These are phyloP conservation scores for Boleophthalmus pectinirostris DNA, from an alignment of 2,113 vertebrate species.

Conservation along the genomic window DNA sequence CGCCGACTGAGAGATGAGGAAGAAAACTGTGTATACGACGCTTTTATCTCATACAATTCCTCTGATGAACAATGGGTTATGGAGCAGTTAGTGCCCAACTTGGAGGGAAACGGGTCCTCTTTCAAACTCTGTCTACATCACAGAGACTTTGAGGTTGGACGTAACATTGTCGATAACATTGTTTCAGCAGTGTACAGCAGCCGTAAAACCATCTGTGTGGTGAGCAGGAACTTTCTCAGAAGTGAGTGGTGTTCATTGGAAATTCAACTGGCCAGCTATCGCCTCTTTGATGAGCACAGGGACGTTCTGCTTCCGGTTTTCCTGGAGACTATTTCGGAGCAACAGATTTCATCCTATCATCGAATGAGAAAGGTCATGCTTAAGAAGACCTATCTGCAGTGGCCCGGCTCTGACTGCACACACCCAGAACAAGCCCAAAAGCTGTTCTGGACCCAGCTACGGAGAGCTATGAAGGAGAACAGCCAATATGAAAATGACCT, in stretches of 20 bases:
- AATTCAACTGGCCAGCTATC: conserved; percentile 87
- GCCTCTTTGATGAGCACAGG: conserved; percentile 83
- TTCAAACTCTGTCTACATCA: conserved; percentile 88
- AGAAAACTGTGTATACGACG: conserved; percentile 80
- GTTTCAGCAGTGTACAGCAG: conserved; percentile 85
- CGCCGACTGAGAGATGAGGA: conserved; percentile 77
- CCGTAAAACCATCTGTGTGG: conserved; percentile 84
- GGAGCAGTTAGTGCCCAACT: conserved; percentile 76
- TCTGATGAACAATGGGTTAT: conserved; percentile 84
- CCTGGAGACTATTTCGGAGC: conserved; percentile 80
- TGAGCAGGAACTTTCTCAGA: conserved; percentile 82
- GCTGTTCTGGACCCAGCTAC: conserved; percentile 85
- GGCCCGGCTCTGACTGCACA: conserved; percentile 74
- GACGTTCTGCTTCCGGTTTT: conserved; percentile 86
- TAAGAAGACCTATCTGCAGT: conserved; percentile 84
- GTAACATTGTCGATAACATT: conserved; percentile 85
- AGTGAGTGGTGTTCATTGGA: conserved; percentile 87
- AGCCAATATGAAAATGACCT: conserved; percentile 44
- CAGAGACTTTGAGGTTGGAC: conserved; percentile 83
- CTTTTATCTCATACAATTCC: conserved; percentile 88
- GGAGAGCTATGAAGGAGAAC: conserved; percentile 71
- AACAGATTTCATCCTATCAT: conserved; percentile 82
- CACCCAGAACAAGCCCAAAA: conserved; percentile 67
- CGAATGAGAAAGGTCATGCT: conserved; percentile 86
- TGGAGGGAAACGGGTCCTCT: conserved; percentile 70